Conservation (phyloP, 53 echinoderm and acorn worm species). For the Crossaster papposus region DNA sequence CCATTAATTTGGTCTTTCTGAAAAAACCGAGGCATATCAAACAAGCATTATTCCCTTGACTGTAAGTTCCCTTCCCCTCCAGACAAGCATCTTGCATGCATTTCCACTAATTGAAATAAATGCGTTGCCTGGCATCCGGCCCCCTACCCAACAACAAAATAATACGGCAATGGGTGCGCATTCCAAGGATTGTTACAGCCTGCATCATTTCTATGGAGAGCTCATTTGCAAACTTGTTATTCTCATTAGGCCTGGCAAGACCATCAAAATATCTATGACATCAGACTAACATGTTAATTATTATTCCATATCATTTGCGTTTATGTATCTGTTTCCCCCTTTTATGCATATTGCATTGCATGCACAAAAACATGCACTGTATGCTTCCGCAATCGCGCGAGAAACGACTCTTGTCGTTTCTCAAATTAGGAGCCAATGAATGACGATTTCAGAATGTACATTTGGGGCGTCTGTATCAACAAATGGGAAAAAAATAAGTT, state of each 20-base stretch:
- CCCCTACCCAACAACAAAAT: neutral
- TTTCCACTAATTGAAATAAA: neutral
- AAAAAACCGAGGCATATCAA: too few relatives aligned
- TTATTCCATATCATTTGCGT: neutral
- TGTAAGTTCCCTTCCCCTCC: too few relatives aligned
- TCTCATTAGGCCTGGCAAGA: slow-evolving; percentile 4
- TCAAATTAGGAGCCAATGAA: too few relatives aligned
- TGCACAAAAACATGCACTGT: too few relatives aligned
- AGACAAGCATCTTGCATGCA: too few relatives aligned
- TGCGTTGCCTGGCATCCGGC: neutral
- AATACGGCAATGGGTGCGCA: neutral
- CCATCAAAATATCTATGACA: neutral
- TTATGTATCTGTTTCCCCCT: neutral
- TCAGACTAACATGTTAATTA: neutral
- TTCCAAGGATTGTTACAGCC: neutral
- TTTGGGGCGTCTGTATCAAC: too few relatives aligned
- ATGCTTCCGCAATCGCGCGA: too few relatives aligned
- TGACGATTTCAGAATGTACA: too few relatives aligned
- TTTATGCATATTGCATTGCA: neutral
- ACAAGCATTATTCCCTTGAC: too few relatives aligned
- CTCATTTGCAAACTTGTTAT: slow-evolving; percentile 8
- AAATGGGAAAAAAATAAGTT: too few relatives aligned
- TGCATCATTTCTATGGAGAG: neutral
- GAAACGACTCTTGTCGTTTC: too few relatives aligned
- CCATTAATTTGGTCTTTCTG: too few relatives aligned